A percentile compares a stretch with the other conserved stretches of the same genome.
Evolutionary conservation across 2,888 invertebrate species (phyloP).

Genomic region (Panzeria rudis): DNA sequence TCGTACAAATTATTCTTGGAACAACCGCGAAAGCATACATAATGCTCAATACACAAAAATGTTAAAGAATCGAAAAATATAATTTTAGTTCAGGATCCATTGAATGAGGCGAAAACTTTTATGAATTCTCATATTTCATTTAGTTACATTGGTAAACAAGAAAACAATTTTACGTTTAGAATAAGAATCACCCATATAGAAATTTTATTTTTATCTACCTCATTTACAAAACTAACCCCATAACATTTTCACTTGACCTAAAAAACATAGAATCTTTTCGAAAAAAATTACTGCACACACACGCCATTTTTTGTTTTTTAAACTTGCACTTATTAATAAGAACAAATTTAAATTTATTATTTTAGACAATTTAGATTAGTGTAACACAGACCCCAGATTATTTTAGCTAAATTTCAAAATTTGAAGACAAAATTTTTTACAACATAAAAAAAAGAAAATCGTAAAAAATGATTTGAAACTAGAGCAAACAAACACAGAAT

Average conservation of each 20-base stretch:
- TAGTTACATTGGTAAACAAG: too few relatives aligned
- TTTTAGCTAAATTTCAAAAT: slow-evolving; percentile 67
- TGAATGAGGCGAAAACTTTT: too few relatives aligned
- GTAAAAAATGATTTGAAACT: slow-evolving; percentile 50
- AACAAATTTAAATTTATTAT: slow-evolving; percentile 29
- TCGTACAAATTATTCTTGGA: too few relatives aligned
- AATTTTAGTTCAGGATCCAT: too few relatives aligned
- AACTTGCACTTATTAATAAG: slow-evolving; percentile 47
- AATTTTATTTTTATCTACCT: slow-evolving; percentile 5
- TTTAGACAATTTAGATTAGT: slow-evolving; percentile 47
- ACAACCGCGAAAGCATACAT: too few relatives aligned
- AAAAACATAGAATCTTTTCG: background rate
- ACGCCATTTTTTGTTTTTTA: background rate
- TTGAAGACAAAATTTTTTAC: slow-evolving; percentile 22
- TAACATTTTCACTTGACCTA: slow-evolving; percentile 66
- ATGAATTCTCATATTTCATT: too few relatives aligned
- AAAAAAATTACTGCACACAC: background rate
- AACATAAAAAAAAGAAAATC: background rate
- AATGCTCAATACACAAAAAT: too few relatives aligned
- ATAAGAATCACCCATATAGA: too few relatives aligned
- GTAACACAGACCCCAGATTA: slow-evolving; percentile 58
- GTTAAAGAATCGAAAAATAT: too few relatives aligned
- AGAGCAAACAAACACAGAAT: slow-evolving; percentile 48
- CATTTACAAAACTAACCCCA: slow-evolving; percentile 38
- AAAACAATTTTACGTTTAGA: too few relatives aligned